Evolutionary conservation across 2,797 vertebrate genomes (phyloP), one percentile per base, ranked within the genome.

Genomic region (Hippopotamyrus pictus): DNA sequence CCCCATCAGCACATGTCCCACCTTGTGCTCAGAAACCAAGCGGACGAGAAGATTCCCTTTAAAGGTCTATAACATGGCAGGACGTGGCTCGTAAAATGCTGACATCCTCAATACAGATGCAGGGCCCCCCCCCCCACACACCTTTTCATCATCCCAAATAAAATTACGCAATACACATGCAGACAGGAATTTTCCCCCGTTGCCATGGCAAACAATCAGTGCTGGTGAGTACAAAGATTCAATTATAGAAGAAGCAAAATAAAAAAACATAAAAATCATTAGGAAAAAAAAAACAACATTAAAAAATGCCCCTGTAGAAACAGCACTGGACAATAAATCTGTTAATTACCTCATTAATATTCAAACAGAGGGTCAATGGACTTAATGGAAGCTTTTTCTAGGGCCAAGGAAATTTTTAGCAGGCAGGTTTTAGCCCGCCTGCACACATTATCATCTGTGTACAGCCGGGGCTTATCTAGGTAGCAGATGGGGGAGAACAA

Each of bases 291-390:
- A 65, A 62, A 59, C 50, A 62, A 62, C 50, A 65, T 97, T 97
- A 97, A 97, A 97, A 96, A 96, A 94, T 94, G 96, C 97, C 97
- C 98, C 98, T 99, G 97, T 97, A 98, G 98, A 99, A 99, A 98
- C 97, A 97, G 97, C 93, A 96, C 97, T 98, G 97, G 98, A 99
- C 98, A 99, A 99, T 99, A 98, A 99, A 99, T 99, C 98, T 96
- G 98, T 99, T 99, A 99, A 99, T 99, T 99, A 99, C 98, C 98
- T 99, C 98, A 99, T 99, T 99, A 99, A 99, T 99, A 99, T 99
- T 99, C 98, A 99, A 98, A 44, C 73, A 79, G 99, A 98, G 97
- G 98, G 98, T 99, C 98, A 99, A 97, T 98, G 97, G 98, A 97
- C 98, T 99, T 99, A 98, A 99, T 98, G 97, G 97, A 98, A 98